Conservation (phyloP, 2,797 vertebrate species). For the Miichthys miiuy region DNA sequence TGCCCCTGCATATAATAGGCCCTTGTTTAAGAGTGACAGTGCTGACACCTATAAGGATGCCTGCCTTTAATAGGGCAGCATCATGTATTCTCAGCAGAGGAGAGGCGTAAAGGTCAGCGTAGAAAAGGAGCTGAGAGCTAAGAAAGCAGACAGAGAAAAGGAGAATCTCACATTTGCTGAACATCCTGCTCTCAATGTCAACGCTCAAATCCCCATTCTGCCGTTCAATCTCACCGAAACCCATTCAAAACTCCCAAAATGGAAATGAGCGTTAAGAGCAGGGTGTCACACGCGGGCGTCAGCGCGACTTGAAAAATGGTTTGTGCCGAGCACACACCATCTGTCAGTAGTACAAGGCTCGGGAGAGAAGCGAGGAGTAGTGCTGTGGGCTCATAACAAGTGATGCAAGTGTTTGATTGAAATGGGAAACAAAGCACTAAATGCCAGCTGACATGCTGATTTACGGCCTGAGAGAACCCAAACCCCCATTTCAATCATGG, state of each 20-base stretch:
- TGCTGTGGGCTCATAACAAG: conserved; percentile 81
- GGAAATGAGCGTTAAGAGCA: conserved; percentile 65
- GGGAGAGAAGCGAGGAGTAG: conserved; percentile 67
- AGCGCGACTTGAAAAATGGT: conserved; percentile 74
- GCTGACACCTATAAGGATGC: conserved; percentile 68
- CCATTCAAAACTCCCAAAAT: conserved; percentile 61
- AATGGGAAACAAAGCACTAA: conserved; percentile 89
- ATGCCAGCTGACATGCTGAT: conserved; percentile 85
- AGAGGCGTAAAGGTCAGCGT: conserved; percentile 47
- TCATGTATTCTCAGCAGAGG: conserved; percentile 35
- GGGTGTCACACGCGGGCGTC: conserved; percentile 60
- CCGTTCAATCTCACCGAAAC: conserved; percentile 56
- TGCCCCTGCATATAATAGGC: conserved; percentile 54
- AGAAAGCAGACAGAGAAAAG: conserved; percentile 2
- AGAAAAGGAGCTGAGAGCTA: background rate
- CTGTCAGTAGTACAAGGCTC: conserved; percentile 80
- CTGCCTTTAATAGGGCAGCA: conserved; percentile 50
- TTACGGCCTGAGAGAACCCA: conserved; percentile 80
- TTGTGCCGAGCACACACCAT: conserved; percentile 70
- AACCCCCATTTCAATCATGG: conserved; percentile 86
- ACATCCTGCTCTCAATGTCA: conserved; percentile 47
- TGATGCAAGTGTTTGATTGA: conserved; percentile 85
- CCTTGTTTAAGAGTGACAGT: conserved; percentile 61
- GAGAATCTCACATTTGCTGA: background rate
- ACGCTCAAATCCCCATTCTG: conserved; percentile 52